Evolutionary conservation across 2,888 invertebrate species (phyloP).

Genomic region (Dryomyza anilis): DNA sequence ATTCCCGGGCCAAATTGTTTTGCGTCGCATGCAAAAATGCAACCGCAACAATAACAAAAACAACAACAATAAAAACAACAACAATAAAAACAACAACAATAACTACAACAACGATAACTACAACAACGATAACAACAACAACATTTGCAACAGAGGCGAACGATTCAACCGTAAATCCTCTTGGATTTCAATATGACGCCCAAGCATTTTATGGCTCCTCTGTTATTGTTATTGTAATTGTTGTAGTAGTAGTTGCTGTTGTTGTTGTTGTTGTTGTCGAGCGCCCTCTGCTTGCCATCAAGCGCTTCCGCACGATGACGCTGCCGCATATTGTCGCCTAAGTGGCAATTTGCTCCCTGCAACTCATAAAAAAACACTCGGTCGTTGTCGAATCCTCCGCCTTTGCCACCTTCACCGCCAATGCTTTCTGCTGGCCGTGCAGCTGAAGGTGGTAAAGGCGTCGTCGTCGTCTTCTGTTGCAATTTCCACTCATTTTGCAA

Average conservation of each 20-base stretch:
- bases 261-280: too few species aligned
- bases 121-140: neutral
- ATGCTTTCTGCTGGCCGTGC: too few species aligned
- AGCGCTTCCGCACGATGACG: constrained; percentile 22
- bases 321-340: constrained; percentile 33
- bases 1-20: constrained; percentile 31
- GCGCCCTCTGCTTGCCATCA: neutral
- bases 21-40: constrained; percentile 40
- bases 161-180: constrained; percentile 28
- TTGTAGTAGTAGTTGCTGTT: too few species aligned
- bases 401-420: too few species aligned
- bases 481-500: constrained; percentile 29
- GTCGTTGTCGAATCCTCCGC: neutral
- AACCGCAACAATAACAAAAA: constrained; percentile 23
- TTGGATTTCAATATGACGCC: constrained; percentile 1
- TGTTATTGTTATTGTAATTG: too few species aligned
- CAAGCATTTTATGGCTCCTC: neutral
- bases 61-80: constrained; percentile 1
- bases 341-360: constrained; percentile 34
- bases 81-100: constrained; percentile 20
- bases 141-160: neutral
- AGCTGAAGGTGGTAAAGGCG: too few species aligned
- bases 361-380: constrained; percentile 29
- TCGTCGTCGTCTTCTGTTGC: constrained; percentile 28
- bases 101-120: neutral